Base-by-base conservation (phyloP, 1,140 invertebrate species). In the Halotydeus destructor region DNA sequence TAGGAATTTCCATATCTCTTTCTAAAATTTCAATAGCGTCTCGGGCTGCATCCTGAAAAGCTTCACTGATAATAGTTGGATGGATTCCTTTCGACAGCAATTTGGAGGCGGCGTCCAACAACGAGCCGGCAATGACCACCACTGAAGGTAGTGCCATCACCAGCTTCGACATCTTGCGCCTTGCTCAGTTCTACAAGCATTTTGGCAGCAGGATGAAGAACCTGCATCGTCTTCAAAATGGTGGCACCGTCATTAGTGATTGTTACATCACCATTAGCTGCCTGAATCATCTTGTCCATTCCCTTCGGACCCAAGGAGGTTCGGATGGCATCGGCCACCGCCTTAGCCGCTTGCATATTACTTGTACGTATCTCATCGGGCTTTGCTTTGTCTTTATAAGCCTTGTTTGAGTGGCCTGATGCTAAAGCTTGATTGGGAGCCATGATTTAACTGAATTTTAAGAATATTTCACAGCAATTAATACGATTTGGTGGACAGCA, bases 221-320 rank as follows among this genome's bases (percentile, higher is more conserved):
- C 86, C 65, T 89, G 88, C 78, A 99, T 99, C 66, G 98, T 79
- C 61, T 97, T 96, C 28, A 99, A 64, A 64, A 99, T 99, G 22
- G 94, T 99, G 22, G 94, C 94, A 46, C 94, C 94, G 71, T 99
- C 94, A 69, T 99, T 99, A 34, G 93, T 99, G 43, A 99, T 98
- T 8, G 89, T 98, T 0, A 99, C 94, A 70, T 96, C 89, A 8
- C 91, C 91, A 68, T 91, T 93, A 12, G 72, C 71, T 35, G 83
- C 69, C 70, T 99, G 93, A 51, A 99, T 99, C 93, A 99, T 99
- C 72, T 99, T 99, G 57, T 99, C 94, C 94, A 99, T 99, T 49
- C 94, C 94, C 51, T 83, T 69, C 22, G 94, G 94, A 14, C 94
- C 94, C 54, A 99, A 67, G 67, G 88, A 96, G 14, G 94, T 99